These are phyloP conservation scores for Streptopelia turtur DNA, from an alignment of 2,797 vertebrate genomes.

Conservation along the genomic window DNA sequence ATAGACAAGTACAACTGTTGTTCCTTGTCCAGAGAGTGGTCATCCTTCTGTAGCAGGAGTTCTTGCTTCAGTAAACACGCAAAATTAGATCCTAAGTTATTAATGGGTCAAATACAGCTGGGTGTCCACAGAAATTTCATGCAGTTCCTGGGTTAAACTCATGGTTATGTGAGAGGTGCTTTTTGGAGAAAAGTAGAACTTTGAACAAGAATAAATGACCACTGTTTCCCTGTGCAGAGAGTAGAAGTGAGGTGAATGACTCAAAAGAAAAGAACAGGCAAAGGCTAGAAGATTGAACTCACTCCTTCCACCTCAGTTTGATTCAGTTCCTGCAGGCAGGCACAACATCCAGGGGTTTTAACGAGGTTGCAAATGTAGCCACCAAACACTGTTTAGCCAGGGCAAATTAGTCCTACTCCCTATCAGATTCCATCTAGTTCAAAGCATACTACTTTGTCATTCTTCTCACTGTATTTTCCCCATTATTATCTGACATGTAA, in stretches of 20 bases:
- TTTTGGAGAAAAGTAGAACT: background rate
- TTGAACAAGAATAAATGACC: background rate
- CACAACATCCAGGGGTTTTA: background rate
- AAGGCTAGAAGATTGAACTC: background rate
- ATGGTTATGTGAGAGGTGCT: background rate
- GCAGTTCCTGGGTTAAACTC: background rate
- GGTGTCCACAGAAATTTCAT: background rate
- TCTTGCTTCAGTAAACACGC: background rate
- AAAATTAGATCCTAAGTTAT: background rate
- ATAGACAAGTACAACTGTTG: constrained; percentile 80
- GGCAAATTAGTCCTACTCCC: background rate
- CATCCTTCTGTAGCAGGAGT: background rate
- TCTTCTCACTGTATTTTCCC: background rate
- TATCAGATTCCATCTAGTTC: background rate
- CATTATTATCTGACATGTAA: background rate
- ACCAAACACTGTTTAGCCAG: accelerated
- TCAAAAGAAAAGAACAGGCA: background rate
- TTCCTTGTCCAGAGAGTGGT: background rate
- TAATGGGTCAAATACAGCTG: background rate
- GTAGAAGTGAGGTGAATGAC: background rate
- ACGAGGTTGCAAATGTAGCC: background rate
- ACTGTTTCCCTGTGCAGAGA: background rate
- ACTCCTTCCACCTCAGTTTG: background rate
- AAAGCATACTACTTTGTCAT: background rate
- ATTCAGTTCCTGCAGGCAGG: background rate